These are phyloP conservation scores for Petrolisthes manimaculis DNA, from an alignment of 2,888 invertebrate genomes.

Conservation along the genomic window DNA sequence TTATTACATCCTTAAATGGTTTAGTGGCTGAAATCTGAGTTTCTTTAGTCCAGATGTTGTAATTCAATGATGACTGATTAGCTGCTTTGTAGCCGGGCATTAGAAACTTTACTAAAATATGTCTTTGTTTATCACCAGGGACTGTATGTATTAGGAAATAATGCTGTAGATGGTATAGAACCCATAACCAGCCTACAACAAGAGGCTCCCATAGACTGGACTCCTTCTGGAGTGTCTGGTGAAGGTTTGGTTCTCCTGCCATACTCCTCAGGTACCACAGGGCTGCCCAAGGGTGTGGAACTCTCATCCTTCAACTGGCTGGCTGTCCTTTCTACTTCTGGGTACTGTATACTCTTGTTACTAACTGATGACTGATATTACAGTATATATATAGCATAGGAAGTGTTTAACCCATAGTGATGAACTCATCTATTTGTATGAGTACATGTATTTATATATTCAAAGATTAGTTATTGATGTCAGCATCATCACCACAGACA, in stretches of 20 bases:
- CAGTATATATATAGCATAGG: not conserved
- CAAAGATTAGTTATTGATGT: not conserved
- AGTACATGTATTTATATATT: not conserved
- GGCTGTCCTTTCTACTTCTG: constrained; percentile 38
- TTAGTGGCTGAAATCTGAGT: no score
- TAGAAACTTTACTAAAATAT: no score
- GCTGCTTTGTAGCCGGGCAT: no score
- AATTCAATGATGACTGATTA: no score
- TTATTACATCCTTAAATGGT: no score
- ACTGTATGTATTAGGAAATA: constrained; percentile 37
- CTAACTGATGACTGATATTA: not conserved
- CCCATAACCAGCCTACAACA: constrained; percentile 24
- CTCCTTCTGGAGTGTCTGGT: constrained; percentile 15
- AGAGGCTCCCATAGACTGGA: constrained; percentile 42
- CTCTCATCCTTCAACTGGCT: constrained; percentile 45
- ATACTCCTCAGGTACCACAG: constrained; percentile 52
- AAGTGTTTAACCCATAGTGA: not conserved
- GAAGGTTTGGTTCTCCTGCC: constrained; percentile 29
- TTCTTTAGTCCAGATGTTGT: no score
- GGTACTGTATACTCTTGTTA: constrained; percentile 17
- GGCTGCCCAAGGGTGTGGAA: constrained; percentile 50
- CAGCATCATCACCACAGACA: not conserved
- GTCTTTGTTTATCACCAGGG: constrained; percentile 31
- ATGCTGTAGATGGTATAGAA: constrained; percentile 11
- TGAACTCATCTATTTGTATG: not conserved